Conservation (phyloP, 2,113 vertebrate genomes). For the Erythrocercus mccallii region DNA sequence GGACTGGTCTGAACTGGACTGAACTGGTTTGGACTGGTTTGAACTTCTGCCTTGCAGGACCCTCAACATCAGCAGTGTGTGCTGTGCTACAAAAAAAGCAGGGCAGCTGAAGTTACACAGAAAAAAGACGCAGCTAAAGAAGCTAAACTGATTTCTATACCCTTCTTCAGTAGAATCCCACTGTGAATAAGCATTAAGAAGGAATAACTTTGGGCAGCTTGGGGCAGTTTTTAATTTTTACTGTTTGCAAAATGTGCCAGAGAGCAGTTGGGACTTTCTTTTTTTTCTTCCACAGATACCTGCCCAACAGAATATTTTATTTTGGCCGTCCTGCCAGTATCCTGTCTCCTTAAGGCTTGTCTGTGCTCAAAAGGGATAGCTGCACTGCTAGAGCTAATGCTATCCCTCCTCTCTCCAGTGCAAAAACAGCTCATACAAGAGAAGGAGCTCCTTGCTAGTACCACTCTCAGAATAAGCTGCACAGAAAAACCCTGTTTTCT, state of each 20-base stretch:
- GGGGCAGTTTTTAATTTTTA: background rate
- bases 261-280: background rate
- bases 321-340: background rate
- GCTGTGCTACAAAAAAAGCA: background rate
- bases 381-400: background rate
- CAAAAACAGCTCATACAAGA: background rate
- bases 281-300: background rate
- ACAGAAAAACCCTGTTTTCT: background rate
- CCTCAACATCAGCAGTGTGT: background rate
- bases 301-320: background rate
- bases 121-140: background rate
- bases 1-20: too few species aligned
- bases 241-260: background rate
- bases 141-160: background rate
- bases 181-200: background rate
- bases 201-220: fast-evolving
- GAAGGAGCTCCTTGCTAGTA: background rate
- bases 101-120: background rate
- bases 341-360: background rate
- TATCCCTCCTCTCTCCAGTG: background rate
- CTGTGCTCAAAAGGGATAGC: background rate
- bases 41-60: background rate
- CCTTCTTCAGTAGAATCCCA: background rate
- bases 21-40: too few species aligned
- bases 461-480: background rate